Percentiles rank a stretch among this genome's conserved stretches.
Evolutionary conservation across 2,113 vertebrate genomes (phyloP).

Genomic region (Tachysurus vachellii): DNA sequence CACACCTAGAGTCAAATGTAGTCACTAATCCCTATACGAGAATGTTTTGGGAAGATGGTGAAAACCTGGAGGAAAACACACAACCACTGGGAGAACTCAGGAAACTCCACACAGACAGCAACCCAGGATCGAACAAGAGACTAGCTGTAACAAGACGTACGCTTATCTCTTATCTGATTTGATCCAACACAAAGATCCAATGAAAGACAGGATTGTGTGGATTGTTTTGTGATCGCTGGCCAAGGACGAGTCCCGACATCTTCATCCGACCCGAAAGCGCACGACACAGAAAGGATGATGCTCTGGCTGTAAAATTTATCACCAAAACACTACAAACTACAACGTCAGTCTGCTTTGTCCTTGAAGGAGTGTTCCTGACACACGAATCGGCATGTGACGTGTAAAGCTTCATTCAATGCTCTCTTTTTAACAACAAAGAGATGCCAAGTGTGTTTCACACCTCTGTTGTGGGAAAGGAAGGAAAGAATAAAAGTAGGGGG

Average conservation of each 20-base stretch:
- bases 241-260: neutral
- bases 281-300: neutral
- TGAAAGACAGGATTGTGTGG: neutral
- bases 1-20: neutral
- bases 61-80: neutral
- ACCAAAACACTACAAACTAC: neutral
- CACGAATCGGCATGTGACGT: conserved; percentile 57
- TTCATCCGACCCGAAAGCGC: neutral
- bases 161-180: neutral
- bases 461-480: conserved; percentile 3
- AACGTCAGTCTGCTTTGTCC: neutral
- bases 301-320: neutral
- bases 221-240: neutral
- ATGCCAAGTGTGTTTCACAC: conserved; percentile 61
- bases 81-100: neutral
- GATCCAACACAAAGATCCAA: neutral
- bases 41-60: neutral
- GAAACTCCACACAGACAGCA: neutral
- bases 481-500: neutral
- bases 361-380: conserved; percentile 61
- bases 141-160: neutral
- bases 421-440: conserved; percentile 71
- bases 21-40: neutral
- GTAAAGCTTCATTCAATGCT: conserved; percentile 59
- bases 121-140: neutral